Evolutionary conservation across 2,113 vertebrate genomes (phyloP).

Genomic region (Anser brachyrhynchus): DNA sequence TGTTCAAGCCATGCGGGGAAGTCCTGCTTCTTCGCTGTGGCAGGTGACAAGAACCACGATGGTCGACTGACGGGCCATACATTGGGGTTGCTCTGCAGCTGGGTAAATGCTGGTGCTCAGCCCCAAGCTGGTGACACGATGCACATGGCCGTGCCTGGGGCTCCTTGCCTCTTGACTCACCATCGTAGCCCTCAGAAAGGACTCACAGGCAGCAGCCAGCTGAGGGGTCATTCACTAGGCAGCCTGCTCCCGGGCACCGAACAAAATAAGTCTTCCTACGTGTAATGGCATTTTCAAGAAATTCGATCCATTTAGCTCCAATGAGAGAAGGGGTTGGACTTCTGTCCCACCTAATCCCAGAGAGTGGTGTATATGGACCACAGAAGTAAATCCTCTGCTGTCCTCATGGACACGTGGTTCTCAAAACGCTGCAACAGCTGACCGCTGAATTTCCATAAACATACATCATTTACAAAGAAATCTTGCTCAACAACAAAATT

Average conservation of each 20-base stretch:
- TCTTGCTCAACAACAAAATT: constrained; percentile 40
- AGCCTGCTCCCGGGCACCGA: background rate
- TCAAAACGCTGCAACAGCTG: constrained; percentile 17
- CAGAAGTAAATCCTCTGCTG: constrained; percentile 13
- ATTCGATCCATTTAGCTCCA: rapidly evolving
- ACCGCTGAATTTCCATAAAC: constrained; percentile 30
- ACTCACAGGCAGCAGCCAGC: background rate
- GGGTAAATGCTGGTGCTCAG: background rate
- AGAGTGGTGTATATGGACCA: background rate
- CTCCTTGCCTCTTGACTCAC: rapidly evolving
- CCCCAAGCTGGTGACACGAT: rapidly evolving
- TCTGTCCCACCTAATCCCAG: background rate
- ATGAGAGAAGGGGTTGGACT: background rate
- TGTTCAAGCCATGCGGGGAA: rapidly evolving
- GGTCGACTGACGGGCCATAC: background rate
- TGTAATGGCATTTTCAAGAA: background rate
- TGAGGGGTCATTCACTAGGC: background rate
- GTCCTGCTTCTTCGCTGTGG: background rate
- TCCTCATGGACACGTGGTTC: background rate
- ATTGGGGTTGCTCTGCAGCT: background rate
- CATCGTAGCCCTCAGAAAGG: background rate
- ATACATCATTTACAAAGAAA: background rate
- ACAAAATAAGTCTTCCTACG: background rate
- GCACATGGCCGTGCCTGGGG: rapidly evolving
- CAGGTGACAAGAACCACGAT: background rate